Evolutionary conservation across 2,797 vertebrate species (phyloP).

Genomic region (Anas capensis): DNA sequence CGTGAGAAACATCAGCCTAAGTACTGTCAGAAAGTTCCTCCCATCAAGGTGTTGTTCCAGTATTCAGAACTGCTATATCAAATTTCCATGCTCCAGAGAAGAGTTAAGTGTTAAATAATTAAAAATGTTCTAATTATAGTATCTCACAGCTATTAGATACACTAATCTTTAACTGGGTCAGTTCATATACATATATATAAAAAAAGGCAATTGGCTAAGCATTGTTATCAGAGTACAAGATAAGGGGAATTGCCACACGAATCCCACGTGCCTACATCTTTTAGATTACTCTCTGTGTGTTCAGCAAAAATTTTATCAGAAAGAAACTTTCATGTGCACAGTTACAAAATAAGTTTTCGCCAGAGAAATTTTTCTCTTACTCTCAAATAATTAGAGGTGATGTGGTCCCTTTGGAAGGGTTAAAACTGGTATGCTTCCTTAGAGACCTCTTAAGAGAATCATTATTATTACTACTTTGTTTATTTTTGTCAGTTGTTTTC

Average conservation of each 20-base stretch:
- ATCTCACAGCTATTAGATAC: slow-evolving; percentile 17
- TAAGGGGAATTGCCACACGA: not conserved
- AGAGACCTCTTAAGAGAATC: not conserved
- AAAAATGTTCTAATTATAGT: slow-evolving; percentile 39
- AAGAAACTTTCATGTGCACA: not conserved
- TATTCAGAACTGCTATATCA: not conserved
- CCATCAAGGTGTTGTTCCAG: not conserved
- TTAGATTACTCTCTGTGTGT: not conserved
- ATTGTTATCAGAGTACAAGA: not conserved
- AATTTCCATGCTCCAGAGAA: slow-evolving; percentile 8
- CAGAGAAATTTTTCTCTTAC: not conserved
- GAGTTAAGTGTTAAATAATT: slow-evolving; percentile 68
- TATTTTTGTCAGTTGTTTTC: not conserved
- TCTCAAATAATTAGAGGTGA: not conserved
- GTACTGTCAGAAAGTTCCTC: not conserved
- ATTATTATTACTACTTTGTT: not conserved
- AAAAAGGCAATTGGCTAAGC: not conserved
- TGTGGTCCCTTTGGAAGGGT: not conserved
- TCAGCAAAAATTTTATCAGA: not conserved
- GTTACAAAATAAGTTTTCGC: not conserved
- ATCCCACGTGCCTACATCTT: not conserved
- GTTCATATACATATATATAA: not conserved
- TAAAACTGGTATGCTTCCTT: not conserved
- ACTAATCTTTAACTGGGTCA: slow-evolving; percentile 8
- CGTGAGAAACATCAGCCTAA: not conserved